Evolutionary conservation across 2,113 vertebrate genomes (phyloP).

Genomic region (Strix aluco): DNA sequence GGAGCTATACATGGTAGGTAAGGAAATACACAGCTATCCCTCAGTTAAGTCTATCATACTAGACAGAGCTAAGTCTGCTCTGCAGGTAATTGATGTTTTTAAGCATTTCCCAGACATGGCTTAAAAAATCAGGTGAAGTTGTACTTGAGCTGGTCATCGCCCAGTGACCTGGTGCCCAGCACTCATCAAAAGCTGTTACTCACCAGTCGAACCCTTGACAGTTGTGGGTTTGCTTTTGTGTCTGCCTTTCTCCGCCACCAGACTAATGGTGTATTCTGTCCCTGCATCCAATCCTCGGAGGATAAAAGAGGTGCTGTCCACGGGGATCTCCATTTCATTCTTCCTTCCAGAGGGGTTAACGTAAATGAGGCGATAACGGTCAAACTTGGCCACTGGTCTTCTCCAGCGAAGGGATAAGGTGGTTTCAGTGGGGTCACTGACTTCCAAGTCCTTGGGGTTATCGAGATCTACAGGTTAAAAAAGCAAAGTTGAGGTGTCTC

Average conservation of each 20-base stretch:
- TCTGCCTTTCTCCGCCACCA: constrained; percentile 86
- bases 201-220: constrained; percentile 85
- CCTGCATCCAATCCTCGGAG: constrained; percentile 81
- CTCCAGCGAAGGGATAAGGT: constrained; percentile 86
- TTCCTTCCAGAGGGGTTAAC: constrained; percentile 69
- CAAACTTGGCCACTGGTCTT: constrained; percentile 86
- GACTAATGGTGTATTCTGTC: constrained; percentile 83
- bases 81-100: not conserved
- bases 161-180: accelerated
- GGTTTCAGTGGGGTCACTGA: constrained; percentile 80
- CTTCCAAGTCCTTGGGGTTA: constrained; percentile 86
- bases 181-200: constrained; percentile 10
- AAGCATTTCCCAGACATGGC: accelerated
- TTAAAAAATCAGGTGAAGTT: not conserved
- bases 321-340: constrained; percentile 76
- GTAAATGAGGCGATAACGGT: constrained; percentile 83
- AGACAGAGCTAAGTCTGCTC: not conserved
- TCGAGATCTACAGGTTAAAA: constrained; percentile 82
- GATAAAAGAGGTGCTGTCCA: constrained; percentile 75
- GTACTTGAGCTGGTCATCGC: not conserved
- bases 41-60: too few species aligned
- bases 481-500: not conserved
- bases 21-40: not conserved
- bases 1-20: not conserved
- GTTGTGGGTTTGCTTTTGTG: constrained; percentile 82